Base-by-base conservation (phyloP, 2,113 vertebrate species). In the Synodontis membranacea region DNA sequence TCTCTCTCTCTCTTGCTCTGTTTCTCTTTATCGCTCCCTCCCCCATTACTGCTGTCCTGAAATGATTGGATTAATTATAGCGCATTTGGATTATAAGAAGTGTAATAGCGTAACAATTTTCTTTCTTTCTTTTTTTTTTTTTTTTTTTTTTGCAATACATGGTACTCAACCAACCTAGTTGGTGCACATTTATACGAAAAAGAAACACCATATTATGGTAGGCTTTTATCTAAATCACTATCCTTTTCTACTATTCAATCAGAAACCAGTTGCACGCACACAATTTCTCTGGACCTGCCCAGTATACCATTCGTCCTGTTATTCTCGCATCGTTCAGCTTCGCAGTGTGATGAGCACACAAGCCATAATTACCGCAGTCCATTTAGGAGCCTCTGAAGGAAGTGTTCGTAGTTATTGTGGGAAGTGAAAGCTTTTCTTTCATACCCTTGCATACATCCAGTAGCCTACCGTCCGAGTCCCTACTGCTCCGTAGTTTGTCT, bases 301-400 rank as follows among this genome's bases (percentile, higher is more conserved):
- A 3, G 19, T 14, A 52, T 66, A 72, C 54, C 34, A 39, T 60
- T 28, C 3, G 23, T 60, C 28, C 28, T 28, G 3, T 60, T 25
- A 28, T 60, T 60, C 8, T 28, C 56, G 28, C 31, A 15, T 72
- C 52, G 39, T 34, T 15, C 21, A 48, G 31, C 62, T 82, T 66
- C 39, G 19, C 34, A 72, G 19, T 12, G n/a, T 52, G 46, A 48
- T 66, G 31, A 82, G 46, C 17, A 12, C n/a, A 66, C 25, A 83
- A 72, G 48, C 82, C 54, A 5, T 72, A 70, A 70, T 83, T 54
- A 83, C 31, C 52, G 14, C 34, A 37, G 48, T 70, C 62, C 46
- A 64, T 12, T 83, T 83, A 70, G 21, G 28, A 3, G 31, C 46
- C 39, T 37, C 10, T 52, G 48, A 70, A 83, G 50, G 64, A 72